These are phyloP conservation scores for Sphenodon punctatus DNA, from an alignment of 2,797 vertebrate species.

Conservation along the genomic window DNA sequence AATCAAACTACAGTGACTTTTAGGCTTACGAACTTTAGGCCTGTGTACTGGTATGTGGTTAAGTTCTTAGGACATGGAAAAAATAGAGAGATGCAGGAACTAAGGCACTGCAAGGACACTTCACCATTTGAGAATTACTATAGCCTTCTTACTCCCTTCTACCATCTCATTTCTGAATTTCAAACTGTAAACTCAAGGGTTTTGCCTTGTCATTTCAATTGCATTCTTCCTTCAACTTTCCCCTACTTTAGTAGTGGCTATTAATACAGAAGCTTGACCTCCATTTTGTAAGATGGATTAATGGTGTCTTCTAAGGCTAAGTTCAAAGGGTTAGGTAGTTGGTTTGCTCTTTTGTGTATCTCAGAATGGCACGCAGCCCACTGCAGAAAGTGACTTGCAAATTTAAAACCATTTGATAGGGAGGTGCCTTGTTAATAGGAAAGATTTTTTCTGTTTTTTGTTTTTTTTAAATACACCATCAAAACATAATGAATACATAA, in stretches of 20 bases:
- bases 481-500: not conserved
- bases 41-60: not conserved
- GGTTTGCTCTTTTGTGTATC: not conserved
- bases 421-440: not conserved
- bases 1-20: too few species aligned
- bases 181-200: not conserved
- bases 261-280: constrained; percentile 27
- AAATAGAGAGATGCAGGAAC: not conserved
- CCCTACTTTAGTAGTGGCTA: constrained; percentile 8
- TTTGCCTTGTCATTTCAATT: not conserved
- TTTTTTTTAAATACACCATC: not conserved
- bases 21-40: not conserved
- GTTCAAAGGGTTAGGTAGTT: not conserved
- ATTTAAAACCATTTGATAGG: not conserved
- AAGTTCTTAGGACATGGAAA: not conserved
- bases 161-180: constrained; percentile 18
- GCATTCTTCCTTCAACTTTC: constrained; percentile 32
- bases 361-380: not conserved
- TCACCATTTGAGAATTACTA: not conserved
- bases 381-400: not conserved
- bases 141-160: constrained; percentile 4
- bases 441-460: not conserved
- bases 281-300: constrained; percentile 1
- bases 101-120: not conserved
- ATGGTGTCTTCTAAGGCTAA: constrained; percentile 18